Evolutionary conservation across 2,113 vertebrate genomes (phyloP).

Genomic region (Anser cygnoides): DNA sequence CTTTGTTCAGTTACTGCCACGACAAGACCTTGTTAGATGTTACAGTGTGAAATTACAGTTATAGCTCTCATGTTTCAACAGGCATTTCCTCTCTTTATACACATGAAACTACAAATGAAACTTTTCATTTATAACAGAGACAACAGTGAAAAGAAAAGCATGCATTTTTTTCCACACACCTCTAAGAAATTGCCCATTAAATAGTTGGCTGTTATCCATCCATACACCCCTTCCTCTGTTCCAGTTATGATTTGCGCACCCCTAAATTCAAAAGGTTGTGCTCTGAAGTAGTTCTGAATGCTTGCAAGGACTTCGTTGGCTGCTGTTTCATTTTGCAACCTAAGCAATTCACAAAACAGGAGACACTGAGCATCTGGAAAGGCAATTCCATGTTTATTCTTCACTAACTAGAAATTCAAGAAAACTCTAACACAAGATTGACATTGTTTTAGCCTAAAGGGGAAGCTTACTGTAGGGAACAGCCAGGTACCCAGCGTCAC

Average conservation of each 20-base stretch:
- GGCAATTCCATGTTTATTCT: background rate
- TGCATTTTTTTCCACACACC: conserved; percentile 83
- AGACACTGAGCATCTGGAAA: conserved; percentile 68
- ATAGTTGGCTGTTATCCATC: conserved; percentile 98
- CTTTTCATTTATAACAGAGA: conserved; percentile 12
- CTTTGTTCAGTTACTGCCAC: background rate
- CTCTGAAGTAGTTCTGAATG: conserved; percentile 83
- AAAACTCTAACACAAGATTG: background rate
- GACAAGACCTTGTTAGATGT: background rate
- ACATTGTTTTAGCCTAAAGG: background rate
- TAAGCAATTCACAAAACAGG: conserved; percentile 78
- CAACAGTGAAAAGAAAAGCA: conserved; percentile 64
- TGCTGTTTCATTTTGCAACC: conserved; percentile 81
- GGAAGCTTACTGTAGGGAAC: background rate
- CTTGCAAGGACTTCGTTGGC: conserved; percentile 81
- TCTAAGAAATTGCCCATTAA: conserved; percentile 92
- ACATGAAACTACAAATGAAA: background rate
- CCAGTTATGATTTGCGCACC: conserved; percentile 92
- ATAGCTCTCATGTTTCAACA: background rate
- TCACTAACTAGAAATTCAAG: background rate
- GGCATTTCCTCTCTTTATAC: background rate
- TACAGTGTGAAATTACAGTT: background rate
- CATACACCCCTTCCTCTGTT: conserved; percentile 93
- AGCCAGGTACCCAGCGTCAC: background rate
- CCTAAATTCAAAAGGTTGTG: conserved; percentile 89